Base-by-base conservation (phyloP, 2,797 vertebrate species). In the Paramormyrops hopkinsi region DNA sequence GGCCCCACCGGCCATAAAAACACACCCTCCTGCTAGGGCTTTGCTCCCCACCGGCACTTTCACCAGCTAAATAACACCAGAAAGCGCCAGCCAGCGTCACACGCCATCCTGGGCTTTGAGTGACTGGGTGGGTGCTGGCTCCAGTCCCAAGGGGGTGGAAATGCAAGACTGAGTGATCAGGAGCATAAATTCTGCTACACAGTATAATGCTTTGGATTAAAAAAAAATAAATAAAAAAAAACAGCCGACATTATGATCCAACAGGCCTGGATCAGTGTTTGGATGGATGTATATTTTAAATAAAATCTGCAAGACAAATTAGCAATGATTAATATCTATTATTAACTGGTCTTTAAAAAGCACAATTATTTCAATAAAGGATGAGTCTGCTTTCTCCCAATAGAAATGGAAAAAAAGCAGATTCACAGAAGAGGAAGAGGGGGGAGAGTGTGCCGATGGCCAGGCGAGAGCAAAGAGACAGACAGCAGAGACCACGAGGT, bases 391-490 rank as follows among this genome's bases (percentile, higher is more conserved):
- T 41, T 41, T 76, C 33, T 41, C 37, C 14, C 69, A 76, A 76
- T 7, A 76, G 29, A 41, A 19, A 41, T 76, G 69, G 69, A 4
- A 37, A 37, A 37, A 6, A 17, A 37, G 14, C 69, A 76, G 69
- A 76, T 19, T 76, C 69, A 76, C 11, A 76, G 33, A 41, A 76
- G 69, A 17, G 33, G 33, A 41, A 1, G 69, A 2, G 69, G 69
- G 17, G 69, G 14, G 14, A 41, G 12, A 17, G 33, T 14, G 33
- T 4, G 9, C 69, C 33, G 4, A 76, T 41, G 69, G 29, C 69
- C 69, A 76, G 44, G 14, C 29, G 88, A 88, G n/a, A 87, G 89
- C 86, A 88, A 50, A 87, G 46, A 69, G 89, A 88, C 89, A 83
- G 90, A 92, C 89, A 14, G 7, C 83, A 53, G 22, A 86, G 46